These are phyloP conservation scores for Orycteropus afer DNA, from an alignment of 2,113 vertebrate genomes.

Conservation along the genomic window DNA sequence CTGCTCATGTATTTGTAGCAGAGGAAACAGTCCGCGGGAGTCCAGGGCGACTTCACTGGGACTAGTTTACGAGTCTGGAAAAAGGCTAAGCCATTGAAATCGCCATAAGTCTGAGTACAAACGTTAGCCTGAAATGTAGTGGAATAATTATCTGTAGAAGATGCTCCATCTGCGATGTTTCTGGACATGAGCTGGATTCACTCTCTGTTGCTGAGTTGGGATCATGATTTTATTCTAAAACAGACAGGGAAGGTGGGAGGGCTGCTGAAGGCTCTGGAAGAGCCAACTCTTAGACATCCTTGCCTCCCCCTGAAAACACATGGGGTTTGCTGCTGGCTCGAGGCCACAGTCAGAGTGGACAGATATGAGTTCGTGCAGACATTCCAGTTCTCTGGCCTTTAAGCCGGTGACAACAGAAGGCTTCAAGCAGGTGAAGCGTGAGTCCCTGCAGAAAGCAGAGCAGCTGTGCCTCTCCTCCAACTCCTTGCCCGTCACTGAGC, in stretches of 20 bases:
- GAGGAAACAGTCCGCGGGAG: rapidly evolving
- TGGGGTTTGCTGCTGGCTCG: conserved; percentile 41
- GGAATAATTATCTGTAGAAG: background rate
- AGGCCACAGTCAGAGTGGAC: conserved; percentile 1
- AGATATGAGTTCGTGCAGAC: background rate
- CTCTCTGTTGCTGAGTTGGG: background rate
- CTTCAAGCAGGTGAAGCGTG: conserved; percentile 73
- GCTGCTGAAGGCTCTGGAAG: conserved; percentile 41
- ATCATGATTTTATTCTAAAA: background rate
- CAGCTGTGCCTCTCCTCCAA: conserved; percentile 68
- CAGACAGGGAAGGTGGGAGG: background rate
- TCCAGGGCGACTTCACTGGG: too few relatives aligned
- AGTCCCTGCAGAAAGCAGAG: conserved; percentile 72
- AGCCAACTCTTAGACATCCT: conserved; percentile 57
- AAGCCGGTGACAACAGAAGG: conserved; percentile 76
- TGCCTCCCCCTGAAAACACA: conserved; percentile 19
- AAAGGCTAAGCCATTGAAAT: rapidly evolving
- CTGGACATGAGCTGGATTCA: background rate
- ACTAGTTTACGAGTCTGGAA: background rate
- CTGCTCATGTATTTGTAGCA: background rate
- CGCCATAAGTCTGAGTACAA: background rate
- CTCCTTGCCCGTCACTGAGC: conserved; percentile 54
- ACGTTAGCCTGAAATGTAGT: background rate
- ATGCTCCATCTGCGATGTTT: too few relatives aligned
- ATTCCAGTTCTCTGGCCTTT: conserved; percentile 53